Percentiles rank a stretch among this genome's conserved stretches.
Evolutionary conservation across 1,140 invertebrate species (phyloP).

Genomic region (Caenorhabditis inopinata): DNA sequence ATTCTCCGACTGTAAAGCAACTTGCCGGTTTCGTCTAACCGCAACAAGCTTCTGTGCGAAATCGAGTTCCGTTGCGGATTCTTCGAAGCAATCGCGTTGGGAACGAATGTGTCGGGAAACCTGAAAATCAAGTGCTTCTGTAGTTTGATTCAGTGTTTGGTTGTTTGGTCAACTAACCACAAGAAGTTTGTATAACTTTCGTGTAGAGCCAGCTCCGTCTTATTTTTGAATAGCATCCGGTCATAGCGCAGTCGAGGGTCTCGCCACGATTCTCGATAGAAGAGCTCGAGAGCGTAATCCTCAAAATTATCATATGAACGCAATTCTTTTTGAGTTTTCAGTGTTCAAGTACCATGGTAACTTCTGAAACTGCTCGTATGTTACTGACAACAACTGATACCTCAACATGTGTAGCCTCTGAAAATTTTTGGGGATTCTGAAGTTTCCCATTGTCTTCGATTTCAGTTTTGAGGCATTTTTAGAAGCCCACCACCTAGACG

Average conservation of each 20-base stretch:
- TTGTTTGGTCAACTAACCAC: constrained; percentile 41
- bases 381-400: constrained; percentile 65
- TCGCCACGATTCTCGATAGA: constrained; percentile 63
- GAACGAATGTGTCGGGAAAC: constrained; percentile 53
- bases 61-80: constrained; percentile 58
- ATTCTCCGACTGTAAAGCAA: constrained; percentile 71
- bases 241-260: constrained; percentile 59
- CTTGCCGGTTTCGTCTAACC: constrained; percentile 50
- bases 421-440: no score
- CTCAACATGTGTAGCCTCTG: constrained; percentile 52
- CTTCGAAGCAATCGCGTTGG: constrained; percentile 58
- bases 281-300: constrained; percentile 63
- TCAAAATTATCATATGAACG: not conserved
- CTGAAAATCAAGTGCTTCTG: not conserved
- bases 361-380: constrained; percentile 63
- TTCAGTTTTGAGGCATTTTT: no score
- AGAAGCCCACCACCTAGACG: no score
- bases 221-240: constrained; percentile 58
- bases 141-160: not conserved
- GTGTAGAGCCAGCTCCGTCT: constrained; percentile 53
- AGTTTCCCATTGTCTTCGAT: no score
- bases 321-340: not conserved
- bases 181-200: constrained; percentile 54
- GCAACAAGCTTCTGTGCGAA: constrained; percentile 54
- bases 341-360: constrained; percentile 64